Evolutionary conservation across 2,113 vertebrate species (phyloP), one percentile per base, ranked within the genome.

Genomic region (Eudyptes chrysolophus): DNA sequence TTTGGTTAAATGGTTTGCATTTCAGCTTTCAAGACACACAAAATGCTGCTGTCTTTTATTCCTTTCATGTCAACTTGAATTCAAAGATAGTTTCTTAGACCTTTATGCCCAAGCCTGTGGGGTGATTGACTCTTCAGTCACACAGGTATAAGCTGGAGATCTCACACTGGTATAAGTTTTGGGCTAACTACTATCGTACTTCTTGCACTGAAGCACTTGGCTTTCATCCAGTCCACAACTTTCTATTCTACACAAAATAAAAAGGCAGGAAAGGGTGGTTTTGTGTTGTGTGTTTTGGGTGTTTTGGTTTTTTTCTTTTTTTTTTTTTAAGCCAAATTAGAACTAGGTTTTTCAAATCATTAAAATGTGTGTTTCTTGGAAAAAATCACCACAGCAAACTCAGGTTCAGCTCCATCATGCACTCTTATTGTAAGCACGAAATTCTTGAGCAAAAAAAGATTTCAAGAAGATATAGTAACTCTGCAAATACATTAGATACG

Each of bases 241-340:
- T 95, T 94, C 79, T 81, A 46, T 51, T 93, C 62, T n/a, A 84
- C 68, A 55, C 46, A 74, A 76, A 95, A 87, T 76, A 76, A 92
- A 96, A 77, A 88, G 19, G 25, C 94, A 97, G 95, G 97, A 94
- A 96, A 96, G 87, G 90, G 97, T 95, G 96, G 62, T 83, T 77
- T 52, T 2, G 1, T 57, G 49, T 44, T 91, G 19, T 36, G 44
- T 61, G 44, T 40, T 84, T 81, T 16, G 27, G 27, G 4, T 48
- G 13, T 30, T 5, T 13, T 55, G 20, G 17, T 16, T 26, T 42
- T 57, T 44, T 86, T 14, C 19, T 42, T 57, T 44, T 89, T 38
- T 38, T 36, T 34, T 66, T 84, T 22, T 49, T 3, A 66, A 60
- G 26, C 3, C 32, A 80, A 82, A 79, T 72, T 32, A 87, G 13